phyloP scores from a whole-genome alignment of 2,797 vertebrate genomes.

The Synaphobranchus kaupii region DNA sequence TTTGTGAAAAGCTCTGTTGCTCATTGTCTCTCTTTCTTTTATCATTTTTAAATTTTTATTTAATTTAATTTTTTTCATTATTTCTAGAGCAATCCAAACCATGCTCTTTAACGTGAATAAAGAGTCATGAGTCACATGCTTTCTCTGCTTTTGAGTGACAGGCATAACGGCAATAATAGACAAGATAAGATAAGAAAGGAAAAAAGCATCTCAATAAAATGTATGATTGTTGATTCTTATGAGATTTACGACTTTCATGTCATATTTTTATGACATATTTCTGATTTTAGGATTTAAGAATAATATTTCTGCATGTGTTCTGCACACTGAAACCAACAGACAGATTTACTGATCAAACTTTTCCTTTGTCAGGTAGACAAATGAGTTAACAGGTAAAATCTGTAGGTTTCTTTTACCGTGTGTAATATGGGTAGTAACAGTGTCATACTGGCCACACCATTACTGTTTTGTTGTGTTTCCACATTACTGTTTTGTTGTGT shows the following conservation, averaged over 20 bases:
- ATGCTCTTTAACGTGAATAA: background rate
- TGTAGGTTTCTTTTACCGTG: background rate
- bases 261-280: background rate
- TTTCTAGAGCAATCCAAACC: background rate
- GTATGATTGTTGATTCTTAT: background rate
- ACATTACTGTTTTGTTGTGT: too few species aligned
- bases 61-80: background rate
- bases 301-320: background rate
- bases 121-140: background rate
- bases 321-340: background rate
- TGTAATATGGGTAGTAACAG: background rate
- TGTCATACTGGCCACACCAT: background rate
- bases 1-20: background rate
- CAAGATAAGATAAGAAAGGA: background rate
- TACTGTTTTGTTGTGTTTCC: too few species aligned
- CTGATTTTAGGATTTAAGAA: background rate
- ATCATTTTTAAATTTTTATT: too few species aligned
- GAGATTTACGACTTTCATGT: background rate
- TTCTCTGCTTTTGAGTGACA: background rate
- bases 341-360: background rate
- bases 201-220: background rate
- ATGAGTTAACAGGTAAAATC: background rate
- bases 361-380: background rate
- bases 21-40: background rate
- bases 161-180: background rate